Evolutionary conservation across 2,797 vertebrate genomes (phyloP), one percentile per base, ranked within the genome.

Genomic region (Hemitrygon akajei): DNA sequence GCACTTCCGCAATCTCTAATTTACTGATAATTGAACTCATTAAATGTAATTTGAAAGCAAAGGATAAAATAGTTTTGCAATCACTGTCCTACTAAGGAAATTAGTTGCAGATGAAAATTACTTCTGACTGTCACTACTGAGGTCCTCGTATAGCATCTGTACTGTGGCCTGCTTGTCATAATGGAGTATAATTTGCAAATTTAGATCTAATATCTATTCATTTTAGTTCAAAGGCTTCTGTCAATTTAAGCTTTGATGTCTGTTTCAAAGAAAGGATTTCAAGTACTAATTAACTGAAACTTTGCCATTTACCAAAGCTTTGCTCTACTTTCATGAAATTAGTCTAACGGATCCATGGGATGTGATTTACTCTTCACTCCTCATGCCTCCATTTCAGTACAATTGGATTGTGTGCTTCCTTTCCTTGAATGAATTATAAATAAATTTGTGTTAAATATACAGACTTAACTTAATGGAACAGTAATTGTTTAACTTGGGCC

Each of bases 11-110:
- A 89, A 66, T 66, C 84, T 89, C 30, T 89, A 89, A 69, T 89
- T 89, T 69, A 37, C 86, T 89, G 63, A 37, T 37, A 89, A 89
- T 89, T 89, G 86, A 89, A 69, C 86, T 34, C 7, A 89, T 89
- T 69, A 89, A 69, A n/a, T 89, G 22, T 89, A 20, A 69, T 89
- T 69, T 89, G 16, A 89, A 89, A 89, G 60, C n/a, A 66, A 89
- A 9, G 37, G n/a, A 89, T 89, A 89, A 89, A 89, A 89, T 89
- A 37, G 86, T 18, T 20, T 69, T 89, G n/a, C 30, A 89, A 89
- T 89, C 63, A 89, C 34, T 89, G 14, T 16, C 60, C 63, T 66
- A 37, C 60, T 63, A 66, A 89, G 60, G 86, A 63, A 89, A 37
- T 89, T 89, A 89, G 86, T 10, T 12, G 7, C 63, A 34, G n/a